Base-by-base conservation (phyloP, 2,113 vertebrate genomes). In the Chionis minor region DNA sequence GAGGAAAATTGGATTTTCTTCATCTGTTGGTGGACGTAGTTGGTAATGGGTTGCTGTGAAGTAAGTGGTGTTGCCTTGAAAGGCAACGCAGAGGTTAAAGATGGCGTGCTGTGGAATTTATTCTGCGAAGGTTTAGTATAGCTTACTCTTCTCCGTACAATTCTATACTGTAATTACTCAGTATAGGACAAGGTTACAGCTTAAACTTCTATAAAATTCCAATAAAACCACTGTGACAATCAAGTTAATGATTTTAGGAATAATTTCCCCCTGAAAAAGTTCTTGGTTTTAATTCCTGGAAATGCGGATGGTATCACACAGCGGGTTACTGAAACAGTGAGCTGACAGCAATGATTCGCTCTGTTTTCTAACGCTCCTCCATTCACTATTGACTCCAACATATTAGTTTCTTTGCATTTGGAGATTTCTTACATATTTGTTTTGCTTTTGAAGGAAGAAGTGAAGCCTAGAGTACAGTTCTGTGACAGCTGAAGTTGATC, bases 321-420 rank as follows among this genome's bases (percentile, higher is more conserved):
- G 55, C n/a, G 45, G 8, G 55, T 42, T 49, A 71, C 45, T 45
- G 51, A 70, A 88, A 16, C 19, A 18, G 7, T 62, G 28, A 28
- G 11, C 45, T 13, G 28, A 15, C 26, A 23, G 1, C 3, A 14
- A 16, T 1, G 1, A 11, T 65, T 32, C 19, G 6, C n/a, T 63
- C 40, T 54, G 18, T 56, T 91, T 66, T n/a, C 44, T 52, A 42
- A 26, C 10, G 2, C 22, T 79, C 5, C 19, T 86, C 3, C n/a
- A 49, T 44, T 73, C 71, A 45, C 33, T 8, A 4, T 20, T 72
- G 62, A 47, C 78, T 73, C 20, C 22, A 8, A 61, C 55, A 10
- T 26, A 12, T 3, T 22, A 27, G 1, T 44, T 92, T 93, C 20
- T 82, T 62, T 69, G 63, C 27, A 7, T 73, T n/a, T 88, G 33